Base-by-base conservation (phyloP, 2,797 vertebrate species). In the Sylvilagus floridanus region DNA sequence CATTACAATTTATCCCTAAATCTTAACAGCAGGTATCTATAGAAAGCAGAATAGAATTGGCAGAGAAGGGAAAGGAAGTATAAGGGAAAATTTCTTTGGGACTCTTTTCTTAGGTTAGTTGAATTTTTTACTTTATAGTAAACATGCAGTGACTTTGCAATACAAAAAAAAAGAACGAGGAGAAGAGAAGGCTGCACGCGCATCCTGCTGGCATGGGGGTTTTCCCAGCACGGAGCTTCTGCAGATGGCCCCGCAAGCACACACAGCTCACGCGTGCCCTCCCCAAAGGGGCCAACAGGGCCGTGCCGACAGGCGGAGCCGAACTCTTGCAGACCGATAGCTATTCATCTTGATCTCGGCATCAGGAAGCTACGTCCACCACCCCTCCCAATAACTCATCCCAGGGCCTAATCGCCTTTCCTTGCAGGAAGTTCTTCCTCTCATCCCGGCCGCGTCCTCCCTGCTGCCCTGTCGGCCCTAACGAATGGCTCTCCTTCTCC, bases 361-460 rank as follows among this genome's bases (percentile, higher is more conserved):
- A 75, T 68, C 97, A 97, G 97, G 97, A 97, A 97, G 95, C 71
- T n/a, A 9, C 88, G 92, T 79, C 90, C 42, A 68, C 71, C 26
- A 6, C 73, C 77, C 69, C 88, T 96, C 77, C 93, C 73, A 10
- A 84, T 95, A 91, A 88, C 76, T 72, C 93, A 65, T 28, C 57
- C 73, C 30, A 22, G 50, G 54, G 93, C 84, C 93, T 85, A 95
- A 96, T 93, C 77, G 76, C 50, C 52, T 72, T 90, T 88, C 69
- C 63, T 68, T 90, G 76, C 95, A 96, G 96, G 95, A 96, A 97
- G 95, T 97, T 82, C 95, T 96, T 96, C 97, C 93, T 95, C 96
- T 91, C 88, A 82, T 96, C 95, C 57, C n/a, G 24, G 84, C 85
- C 77, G 28, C 95, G 87, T 94, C 92, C 90, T 96, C 97, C 94